Evolutionary conservation across 2,888 invertebrate species (phyloP), one percentile per base, ranked within the genome.

Genomic region (Hirtodrosophila trivittata): DNA sequence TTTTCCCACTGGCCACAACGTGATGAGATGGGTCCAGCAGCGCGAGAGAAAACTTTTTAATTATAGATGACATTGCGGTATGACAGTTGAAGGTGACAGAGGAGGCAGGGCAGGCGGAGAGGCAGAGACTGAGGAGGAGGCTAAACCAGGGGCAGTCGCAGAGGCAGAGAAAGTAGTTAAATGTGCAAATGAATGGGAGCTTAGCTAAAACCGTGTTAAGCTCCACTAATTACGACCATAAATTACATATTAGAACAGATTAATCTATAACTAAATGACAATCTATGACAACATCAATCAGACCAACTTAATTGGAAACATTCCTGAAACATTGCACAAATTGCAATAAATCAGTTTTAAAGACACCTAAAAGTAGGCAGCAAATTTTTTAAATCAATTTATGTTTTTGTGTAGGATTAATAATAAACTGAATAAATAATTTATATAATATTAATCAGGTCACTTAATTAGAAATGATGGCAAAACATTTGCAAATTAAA

Each of bases 211-310:
- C 18, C 26, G 45, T 1, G 7, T 4, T 5, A 9, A 35, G 7
- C 12, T 1, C 32, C 13, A 37, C 43, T 56, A 56, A 60, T 45
- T 56, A 25, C 21, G 25, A 13, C 4, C 57, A 42, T 45, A 18
- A 62, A 55, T 42, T 42, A 14, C 38, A 28, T 13, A 57, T 50
- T 35, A 33, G 18, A 5, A 21, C n/a, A 14, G 28, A 25, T 18
- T 58, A 55, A 66, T 46, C 56, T 35, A 30, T 12, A 56, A 47
- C 33, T 51, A 37, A 71, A 55, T 35, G 18, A 43, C 35, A 63
- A 55, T 14, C 51, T 18, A 45, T 49, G 32, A 5, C 12, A 30
- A 10, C 13, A 47, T 26, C 16, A 60, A 38, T 47, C 35, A 37
- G 3, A 8, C 0, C 4, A 10, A 18, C 26, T 43, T 12, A 14